Base-by-base conservation (phyloP, 2,888 invertebrate species). In the Callimorpha dominula region DNA sequence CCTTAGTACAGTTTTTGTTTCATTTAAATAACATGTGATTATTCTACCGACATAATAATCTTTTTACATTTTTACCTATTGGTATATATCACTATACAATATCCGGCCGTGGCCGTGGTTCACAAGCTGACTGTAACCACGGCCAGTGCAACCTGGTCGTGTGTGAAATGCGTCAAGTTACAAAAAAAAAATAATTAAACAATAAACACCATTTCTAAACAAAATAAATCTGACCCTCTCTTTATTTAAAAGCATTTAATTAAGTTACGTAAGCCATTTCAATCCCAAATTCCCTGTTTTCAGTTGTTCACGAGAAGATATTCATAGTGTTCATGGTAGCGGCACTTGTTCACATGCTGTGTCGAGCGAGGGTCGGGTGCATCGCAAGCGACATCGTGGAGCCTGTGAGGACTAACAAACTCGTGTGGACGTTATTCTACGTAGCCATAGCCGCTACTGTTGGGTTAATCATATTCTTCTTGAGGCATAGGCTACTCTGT, bases 311-410 rank as follows among this genome's bases (percentile, higher is more conserved):
- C 92, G 99, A 99, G 94, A 98, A 98, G 92, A 97, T 98, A 86
- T 99, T 99, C 94, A 98, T 99, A 87, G 96, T 97, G 79, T 99
- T 99, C 92, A 98, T 99, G 98, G 94, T 97, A 82, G 97, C 97
- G 84, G 97, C 98, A 70, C 94, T 98, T 73, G 94, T 97, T 78
- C 98, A 99, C 89, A 99, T 99, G 99, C 85, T 95, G 78, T 95
- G 95, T 78, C 92, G 96, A 1, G 96, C 95, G 4, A 88, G 91
- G 11, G 94, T 96, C 5, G 96, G 96, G 15, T 93, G 93, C 81
- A 89, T 94, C 66, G 93, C 90, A 70, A 91, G 91, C 65, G 92
- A 93, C 42, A 84, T 89, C 43, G 96, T 97, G 78, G 93, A 92
- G 66, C 96, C 97, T 6, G 94, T 96, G 68, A 92, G 95, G 84